Conservation (phyloP, 2,888 invertebrate genomes). For the Aphrophora alni region DNA sequence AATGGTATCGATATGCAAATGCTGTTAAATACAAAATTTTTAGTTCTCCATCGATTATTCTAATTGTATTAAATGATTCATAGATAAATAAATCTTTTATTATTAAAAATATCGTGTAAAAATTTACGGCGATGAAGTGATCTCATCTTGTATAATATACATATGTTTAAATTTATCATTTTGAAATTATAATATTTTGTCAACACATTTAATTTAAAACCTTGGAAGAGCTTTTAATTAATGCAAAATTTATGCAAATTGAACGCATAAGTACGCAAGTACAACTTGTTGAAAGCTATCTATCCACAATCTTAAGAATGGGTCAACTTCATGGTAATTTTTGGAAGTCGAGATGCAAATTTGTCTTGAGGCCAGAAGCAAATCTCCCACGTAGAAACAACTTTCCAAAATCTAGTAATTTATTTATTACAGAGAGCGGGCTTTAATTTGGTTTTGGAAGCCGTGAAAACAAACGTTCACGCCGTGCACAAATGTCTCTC, state of each 20-base stretch:
- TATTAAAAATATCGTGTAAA: too few species aligned
- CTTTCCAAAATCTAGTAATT: slow-evolving; percentile 5
- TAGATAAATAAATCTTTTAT: too few species aligned
- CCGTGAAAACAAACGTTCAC: background rate
- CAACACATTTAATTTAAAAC: too few species aligned
- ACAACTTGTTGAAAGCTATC: background rate
- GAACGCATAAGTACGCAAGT: background rate
- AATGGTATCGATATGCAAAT: too few species aligned
- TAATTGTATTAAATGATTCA: too few species aligned
- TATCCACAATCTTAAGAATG: background rate
- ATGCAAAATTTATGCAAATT: background rate
- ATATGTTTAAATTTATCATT: too few species aligned
- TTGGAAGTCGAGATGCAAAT: slow-evolving; percentile 2
- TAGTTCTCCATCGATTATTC: too few species aligned
- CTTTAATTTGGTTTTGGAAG: background rate
- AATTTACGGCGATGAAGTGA: too few species aligned
- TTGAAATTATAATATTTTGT: too few species aligned
- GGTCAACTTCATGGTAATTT: background rate
- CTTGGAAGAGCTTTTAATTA: background rate
- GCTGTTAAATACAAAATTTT: too few species aligned
- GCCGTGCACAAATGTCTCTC: background rate
- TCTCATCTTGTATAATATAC: too few species aligned
- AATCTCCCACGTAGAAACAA: slow-evolving; percentile 2
- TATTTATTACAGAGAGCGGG: background rate
- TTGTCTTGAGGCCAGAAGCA: background rate